phyloP scores from a whole-genome alignment of 2,113 vertebrate genomes.

The Anhinga anhinga region DNA sequence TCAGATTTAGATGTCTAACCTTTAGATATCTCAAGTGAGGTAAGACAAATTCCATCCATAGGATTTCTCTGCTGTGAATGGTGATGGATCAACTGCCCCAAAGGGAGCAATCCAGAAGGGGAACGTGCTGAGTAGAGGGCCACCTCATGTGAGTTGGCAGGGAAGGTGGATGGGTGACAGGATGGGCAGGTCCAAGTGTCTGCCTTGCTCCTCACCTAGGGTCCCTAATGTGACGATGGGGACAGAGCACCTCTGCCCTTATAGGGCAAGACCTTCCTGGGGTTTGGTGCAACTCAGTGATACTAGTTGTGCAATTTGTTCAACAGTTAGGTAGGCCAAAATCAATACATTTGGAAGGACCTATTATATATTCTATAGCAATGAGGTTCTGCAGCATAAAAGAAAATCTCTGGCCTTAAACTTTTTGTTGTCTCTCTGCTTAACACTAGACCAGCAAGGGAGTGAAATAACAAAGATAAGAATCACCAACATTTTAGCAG shows the following conservation, averaged over 20 bases:
- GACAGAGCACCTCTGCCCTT: not conserved
- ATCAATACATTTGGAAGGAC: not conserved
- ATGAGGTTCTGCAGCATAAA: not conserved
- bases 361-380: not conserved
- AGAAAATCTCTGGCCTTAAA: not conserved
- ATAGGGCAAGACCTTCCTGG: not conserved
- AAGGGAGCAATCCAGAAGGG: not conserved
- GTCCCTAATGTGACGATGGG: fast-evolving
- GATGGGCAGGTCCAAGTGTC: not conserved
- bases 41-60: not conserved
- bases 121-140: fast-evolving
- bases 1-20: not conserved
- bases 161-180: not conserved
- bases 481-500: not conserved
- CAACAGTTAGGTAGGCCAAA: not conserved
- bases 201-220: not conserved
- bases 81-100: not conserved
- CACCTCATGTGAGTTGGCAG: fast-evolving
- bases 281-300: not conserved
- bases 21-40: not conserved
- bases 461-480: not conserved
- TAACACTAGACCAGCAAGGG: not conserved
- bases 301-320: not conserved
- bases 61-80: not conserved
- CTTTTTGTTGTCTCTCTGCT: not conserved